Conservation (phyloP, 2,888 invertebrate genomes). For the Creontiades dilutus region DNA sequence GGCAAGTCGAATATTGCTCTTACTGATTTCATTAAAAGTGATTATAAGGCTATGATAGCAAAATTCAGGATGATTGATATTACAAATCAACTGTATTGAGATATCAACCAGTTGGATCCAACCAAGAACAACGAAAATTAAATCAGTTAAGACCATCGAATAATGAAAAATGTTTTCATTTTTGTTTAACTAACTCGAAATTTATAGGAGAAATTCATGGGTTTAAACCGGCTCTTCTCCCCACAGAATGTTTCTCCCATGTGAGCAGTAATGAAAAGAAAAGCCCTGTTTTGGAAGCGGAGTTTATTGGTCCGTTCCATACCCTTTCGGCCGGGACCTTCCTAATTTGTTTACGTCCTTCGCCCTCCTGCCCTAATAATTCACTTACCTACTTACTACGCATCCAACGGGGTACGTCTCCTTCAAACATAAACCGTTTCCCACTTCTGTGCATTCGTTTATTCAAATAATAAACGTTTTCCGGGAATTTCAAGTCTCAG, state of each 20-base stretch:
- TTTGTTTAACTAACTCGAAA: too few species aligned
- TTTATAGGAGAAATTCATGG: too few species aligned
- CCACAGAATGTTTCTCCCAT: not conserved
- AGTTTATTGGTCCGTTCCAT: not conserved
- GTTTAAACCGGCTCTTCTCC: not conserved
- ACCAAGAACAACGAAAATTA: too few species aligned
- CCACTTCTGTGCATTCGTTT: not conserved
- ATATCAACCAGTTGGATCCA: too few species aligned
- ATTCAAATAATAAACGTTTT: not conserved
- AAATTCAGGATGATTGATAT: too few species aligned
- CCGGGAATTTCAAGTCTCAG: too few species aligned
- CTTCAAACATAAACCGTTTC: not conserved
- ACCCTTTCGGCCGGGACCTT: not conserved
- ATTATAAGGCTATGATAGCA: too few species aligned
- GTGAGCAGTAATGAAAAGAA: not conserved
- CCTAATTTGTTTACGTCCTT: slow-evolving; percentile 23
- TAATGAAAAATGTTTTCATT: too few species aligned
- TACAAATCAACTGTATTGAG: too few species aligned
- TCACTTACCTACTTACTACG: not conserved
- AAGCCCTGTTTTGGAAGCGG: not conserved
- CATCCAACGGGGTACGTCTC: not conserved
- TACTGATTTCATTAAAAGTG: too few species aligned
- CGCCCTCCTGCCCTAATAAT: not conserved
- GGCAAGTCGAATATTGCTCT: too few species aligned
- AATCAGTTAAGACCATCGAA: too few species aligned